A percentile compares a stretch with the other conserved stretches of the same genome.
Evolutionary conservation across 2,888 invertebrate species (phyloP).

Genomic region (Drosophila kuntzei): DNA sequence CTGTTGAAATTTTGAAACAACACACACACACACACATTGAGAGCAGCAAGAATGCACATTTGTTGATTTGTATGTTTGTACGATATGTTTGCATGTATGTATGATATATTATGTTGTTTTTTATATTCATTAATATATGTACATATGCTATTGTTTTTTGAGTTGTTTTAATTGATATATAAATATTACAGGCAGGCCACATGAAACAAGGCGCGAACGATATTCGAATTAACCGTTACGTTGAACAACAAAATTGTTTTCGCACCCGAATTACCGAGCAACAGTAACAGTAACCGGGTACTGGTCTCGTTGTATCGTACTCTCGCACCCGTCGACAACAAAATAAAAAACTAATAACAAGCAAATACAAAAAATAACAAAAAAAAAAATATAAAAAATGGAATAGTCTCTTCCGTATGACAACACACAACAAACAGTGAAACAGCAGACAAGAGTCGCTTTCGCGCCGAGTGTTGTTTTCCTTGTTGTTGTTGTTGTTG

Average conservation of each 20-base stretch:
- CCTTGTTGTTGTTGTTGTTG: conserved; percentile 36
- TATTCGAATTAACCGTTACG: conserved; percentile 38
- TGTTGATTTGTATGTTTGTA: conserved; percentile 13
- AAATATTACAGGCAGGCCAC: conserved; percentile 56
- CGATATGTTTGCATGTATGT: conserved; percentile 12
- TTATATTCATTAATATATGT: conserved; percentile 2
- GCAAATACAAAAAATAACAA: conserved; percentile 19
- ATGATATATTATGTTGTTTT: conserved; percentile 1
- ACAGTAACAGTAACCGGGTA: conserved; percentile 24
- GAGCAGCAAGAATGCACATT: conserved; percentile 29
- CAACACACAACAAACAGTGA: conserved; percentile 60
- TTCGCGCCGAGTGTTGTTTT: conserved; percentile 57
- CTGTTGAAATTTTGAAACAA: conserved; percentile 8
- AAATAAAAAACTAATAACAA: conserved; percentile 24
- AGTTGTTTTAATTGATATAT: not conserved
- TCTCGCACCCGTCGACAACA: conserved; percentile 30
- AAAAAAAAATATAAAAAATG: conserved; percentile 16
- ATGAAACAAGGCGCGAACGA: conserved; percentile 43
- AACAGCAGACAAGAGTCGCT: conserved; percentile 57
- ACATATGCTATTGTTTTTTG: not conserved
- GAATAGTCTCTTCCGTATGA: conserved; percentile 57
- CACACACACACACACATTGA: conserved; percentile 11
- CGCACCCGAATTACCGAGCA: conserved; percentile 23
- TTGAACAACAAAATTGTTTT: conserved; percentile 19
- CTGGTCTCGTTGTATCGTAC: conserved; percentile 16